Base-by-base conservation (phyloP, 2,113 vertebrate genomes). In the Maylandia zebra region DNA sequence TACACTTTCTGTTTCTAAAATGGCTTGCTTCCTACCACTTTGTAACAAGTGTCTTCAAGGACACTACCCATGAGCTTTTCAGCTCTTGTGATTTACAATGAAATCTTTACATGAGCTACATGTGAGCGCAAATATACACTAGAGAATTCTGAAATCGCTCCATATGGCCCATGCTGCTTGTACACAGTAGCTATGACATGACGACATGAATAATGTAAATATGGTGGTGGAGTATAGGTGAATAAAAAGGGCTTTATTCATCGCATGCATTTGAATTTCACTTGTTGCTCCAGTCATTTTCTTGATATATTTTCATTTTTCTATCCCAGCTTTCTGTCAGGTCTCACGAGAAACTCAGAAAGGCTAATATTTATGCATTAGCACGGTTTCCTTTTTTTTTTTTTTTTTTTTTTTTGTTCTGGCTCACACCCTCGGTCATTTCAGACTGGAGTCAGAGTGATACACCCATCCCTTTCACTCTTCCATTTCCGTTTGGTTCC, bases 221-320 rank as follows among this genome's bases (percentile, higher is more conserved):
- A 83, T 83, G 85, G 59, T 16, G 43, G 74, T 82, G 69, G 45
- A 38, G n/a, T 83, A 87, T 52, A 83, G 22, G 22, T 71, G 85
- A 87, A 92, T 88, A 86, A 55, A 34, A 76, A 59, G 32, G 43
- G 19, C 9, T 76, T 66, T 61, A 85, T 83, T 87, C 38, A 79
- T 88, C 17, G 24, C 90, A 91, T 90, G 88, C 89, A 82, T 74
- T 84, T 74, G 34, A 82, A 85, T 78, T 81, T 87, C 83, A 78
- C 19, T 57, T 53, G 79, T 13, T 2, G 5, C 36, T 87, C 61
- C 43, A 55, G 45, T 57, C 59, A 52, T 76, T 82, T 83, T 14
- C 19, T 48, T 36, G 13, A n/a, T 41, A 57, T 32, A 27, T 69
- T 22, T 85, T 81, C 38, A 83, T 83, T 89, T 83, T 22, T 55